These are phyloP conservation scores for Pachyrhynchus sulphureomaculatus DNA, from an alignment of 1,140 invertebrate genomes.

Conservation along the genomic window DNA sequence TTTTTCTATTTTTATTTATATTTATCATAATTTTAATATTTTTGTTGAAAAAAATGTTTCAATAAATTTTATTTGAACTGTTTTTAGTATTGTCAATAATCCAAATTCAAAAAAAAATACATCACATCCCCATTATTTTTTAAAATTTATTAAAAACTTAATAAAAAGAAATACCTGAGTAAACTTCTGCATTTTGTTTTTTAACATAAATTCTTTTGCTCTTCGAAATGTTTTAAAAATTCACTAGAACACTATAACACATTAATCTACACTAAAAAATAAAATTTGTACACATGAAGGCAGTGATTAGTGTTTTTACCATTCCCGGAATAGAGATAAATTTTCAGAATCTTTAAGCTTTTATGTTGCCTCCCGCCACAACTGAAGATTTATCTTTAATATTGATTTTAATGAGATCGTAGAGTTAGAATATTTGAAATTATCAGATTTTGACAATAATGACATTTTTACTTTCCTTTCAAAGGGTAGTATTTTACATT, in stretches of 20 bases:
- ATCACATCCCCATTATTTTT: no score
- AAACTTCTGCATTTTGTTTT: not conserved
- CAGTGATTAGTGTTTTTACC: not conserved
- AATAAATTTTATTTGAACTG: no score
- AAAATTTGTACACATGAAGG: not conserved
- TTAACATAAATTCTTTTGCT: no score
- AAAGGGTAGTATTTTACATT: no score
- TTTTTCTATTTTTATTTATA: no score
- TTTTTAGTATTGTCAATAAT: no score
- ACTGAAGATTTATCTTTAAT: not conserved
- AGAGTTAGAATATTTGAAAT: not conserved
- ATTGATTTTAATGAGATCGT: not conserved
- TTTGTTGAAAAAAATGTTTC: no score
- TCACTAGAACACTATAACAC: not conserved
- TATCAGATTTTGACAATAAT: no score
- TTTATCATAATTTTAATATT: no score
- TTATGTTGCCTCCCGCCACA: slow-evolving; percentile 16
- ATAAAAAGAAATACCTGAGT: slow-evolving; percentile 3
- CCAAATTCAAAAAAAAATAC: no score
- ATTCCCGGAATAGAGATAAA: not conserved
- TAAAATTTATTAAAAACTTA: no score
- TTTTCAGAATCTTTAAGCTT: slow-evolving; percentile 17
- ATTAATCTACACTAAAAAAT: not conserved
- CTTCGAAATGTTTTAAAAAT: not conserved
- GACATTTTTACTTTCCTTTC: no score